These are phyloP conservation scores for Eulimnadia texana DNA, from an alignment of 1,140 invertebrate species.

Conservation along the genomic window DNA sequence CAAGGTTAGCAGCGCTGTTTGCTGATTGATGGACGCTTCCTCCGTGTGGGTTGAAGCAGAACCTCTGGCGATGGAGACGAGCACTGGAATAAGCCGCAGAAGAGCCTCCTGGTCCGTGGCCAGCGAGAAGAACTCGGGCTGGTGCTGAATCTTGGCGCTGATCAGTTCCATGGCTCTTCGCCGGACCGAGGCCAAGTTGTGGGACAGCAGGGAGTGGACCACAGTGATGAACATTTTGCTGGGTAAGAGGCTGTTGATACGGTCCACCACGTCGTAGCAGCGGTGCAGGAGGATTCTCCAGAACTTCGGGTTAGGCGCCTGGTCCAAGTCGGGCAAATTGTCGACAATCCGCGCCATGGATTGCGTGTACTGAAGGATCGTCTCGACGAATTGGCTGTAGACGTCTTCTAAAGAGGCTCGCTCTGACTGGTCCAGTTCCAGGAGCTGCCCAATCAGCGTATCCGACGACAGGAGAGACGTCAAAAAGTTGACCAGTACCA, in stretches of 20 bases:
- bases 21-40: slow-evolving; percentile 49
- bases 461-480: slow-evolving; percentile 45
- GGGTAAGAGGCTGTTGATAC: slow-evolving; percentile 55
- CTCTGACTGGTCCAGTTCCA: slow-evolving; percentile 32
- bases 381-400: slow-evolving; percentile 51
- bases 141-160: slow-evolving; percentile 56
- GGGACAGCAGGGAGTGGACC: slow-evolving; percentile 32
- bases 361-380: slow-evolving; percentile 48
- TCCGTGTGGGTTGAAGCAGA: slow-evolving; percentile 25
- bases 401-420: slow-evolving; percentile 35
- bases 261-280: slow-evolving; percentile 45
- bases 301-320: slow-evolving; percentile 48
- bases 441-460: slow-evolving; percentile 48
- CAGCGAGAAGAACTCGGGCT: slow-evolving; percentile 39
- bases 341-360: slow-evolving; percentile 38
- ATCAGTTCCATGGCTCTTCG: slow-evolving; percentile 69
- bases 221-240: slow-evolving; percentile 59
- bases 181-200: slow-evolving; percentile 50
- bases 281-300: slow-evolving; percentile 63
- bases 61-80: slow-evolving; percentile 31
- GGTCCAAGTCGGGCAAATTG: not conserved
- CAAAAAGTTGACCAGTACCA: slow-evolving; percentile 53
- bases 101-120: slow-evolving; percentile 33
- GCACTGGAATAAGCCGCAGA: slow-evolving; percentile 42
- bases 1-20: slow-evolving; percentile 61